These are phyloP conservation scores for Conger conger DNA, from an alignment of 2,113 vertebrate genomes.

Conservation along the genomic window DNA sequence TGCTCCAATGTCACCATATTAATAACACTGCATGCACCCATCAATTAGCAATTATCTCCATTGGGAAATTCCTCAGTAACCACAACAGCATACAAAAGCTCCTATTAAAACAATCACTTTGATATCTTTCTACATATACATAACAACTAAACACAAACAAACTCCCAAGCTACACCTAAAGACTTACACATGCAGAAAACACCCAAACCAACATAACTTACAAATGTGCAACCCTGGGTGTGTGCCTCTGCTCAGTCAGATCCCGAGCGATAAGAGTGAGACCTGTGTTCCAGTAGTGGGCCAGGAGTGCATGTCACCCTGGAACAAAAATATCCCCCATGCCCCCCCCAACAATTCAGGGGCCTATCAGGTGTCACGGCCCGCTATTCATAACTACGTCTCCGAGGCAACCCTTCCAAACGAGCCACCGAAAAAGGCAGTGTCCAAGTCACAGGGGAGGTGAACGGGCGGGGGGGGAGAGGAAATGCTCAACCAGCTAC, in stretches of 20 bases:
- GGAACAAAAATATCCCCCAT: conserved; percentile 55
- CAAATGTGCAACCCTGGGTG: background rate
- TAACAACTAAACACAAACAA: background rate
- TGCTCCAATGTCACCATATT: background rate
- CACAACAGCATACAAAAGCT: background rate
- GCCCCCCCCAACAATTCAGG: conserved; percentile 28
- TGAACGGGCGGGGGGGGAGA: conserved; percentile 20
- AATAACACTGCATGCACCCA: background rate
- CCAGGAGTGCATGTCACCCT: background rate
- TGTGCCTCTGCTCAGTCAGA: conserved; percentile 28
- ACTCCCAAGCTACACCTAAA: background rate
- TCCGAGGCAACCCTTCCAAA: conserved; percentile 55
- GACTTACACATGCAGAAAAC: background rate
- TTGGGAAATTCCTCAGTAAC: background rate
- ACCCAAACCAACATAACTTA: conserved; percentile 8
- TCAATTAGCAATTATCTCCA: background rate
- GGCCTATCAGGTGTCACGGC: conserved; percentile 62
- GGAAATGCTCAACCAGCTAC: background rate
- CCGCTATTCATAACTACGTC: conserved; percentile 70
- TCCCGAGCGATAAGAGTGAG: background rate
- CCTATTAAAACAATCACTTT: background rate
- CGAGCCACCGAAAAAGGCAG: conserved; percentile 37
- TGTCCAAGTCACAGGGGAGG: conserved; percentile 22
- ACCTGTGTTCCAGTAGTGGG: conserved; percentile 21
- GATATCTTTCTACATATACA: background rate